Evolutionary conservation across 1,140 invertebrate species (phyloP).

Genomic region (Parapsyche elsis): DNA sequence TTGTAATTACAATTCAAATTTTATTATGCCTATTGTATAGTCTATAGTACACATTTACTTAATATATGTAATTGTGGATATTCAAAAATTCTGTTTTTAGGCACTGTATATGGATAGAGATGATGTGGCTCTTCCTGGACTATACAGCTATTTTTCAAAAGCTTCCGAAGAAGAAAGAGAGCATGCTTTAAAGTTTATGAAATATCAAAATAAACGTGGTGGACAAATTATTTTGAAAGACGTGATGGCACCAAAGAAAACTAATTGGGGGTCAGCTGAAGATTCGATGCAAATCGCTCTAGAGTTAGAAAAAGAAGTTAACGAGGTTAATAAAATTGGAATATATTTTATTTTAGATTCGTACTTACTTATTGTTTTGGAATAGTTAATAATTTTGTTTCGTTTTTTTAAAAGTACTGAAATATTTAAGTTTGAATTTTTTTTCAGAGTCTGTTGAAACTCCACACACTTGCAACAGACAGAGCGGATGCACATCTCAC

Average conservation of each 20-base stretch:
- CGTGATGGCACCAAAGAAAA: slow-evolving; percentile 71
- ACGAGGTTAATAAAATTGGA: slow-evolving; percentile 65
- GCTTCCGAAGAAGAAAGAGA: slow-evolving; percentile 80
- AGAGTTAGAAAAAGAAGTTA: slow-evolving; percentile 82
- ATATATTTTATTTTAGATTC: no score
- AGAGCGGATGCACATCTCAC: slow-evolving; percentile 78
- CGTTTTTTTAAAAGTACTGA: no score
- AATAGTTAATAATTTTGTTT: no score
- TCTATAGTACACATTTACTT: not conserved
- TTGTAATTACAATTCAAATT: slow-evolving; percentile 44
- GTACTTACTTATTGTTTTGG: no score
- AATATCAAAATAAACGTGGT: slow-evolving; percentile 85
- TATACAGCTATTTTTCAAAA: slow-evolving; percentile 78
- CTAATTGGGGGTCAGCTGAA: slow-evolving; percentile 73
- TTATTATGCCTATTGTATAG: not conserved
- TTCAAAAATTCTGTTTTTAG: slow-evolving; percentile 62
- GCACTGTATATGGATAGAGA: slow-evolving; percentile 82
- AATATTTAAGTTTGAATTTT: no score
- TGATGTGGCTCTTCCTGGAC: slow-evolving; percentile 81
- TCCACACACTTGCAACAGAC: slow-evolving; percentile 74
- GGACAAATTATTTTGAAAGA: slow-evolving; percentile 71
- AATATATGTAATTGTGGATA: not conserved
- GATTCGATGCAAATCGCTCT: slow-evolving; percentile 80
- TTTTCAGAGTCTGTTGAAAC: slow-evolving; percentile 72
- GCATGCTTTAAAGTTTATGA: slow-evolving; percentile 80